Evolutionary conservation across 2,113 vertebrate genomes (phyloP).

Genomic region (Charina bottae): DNA sequence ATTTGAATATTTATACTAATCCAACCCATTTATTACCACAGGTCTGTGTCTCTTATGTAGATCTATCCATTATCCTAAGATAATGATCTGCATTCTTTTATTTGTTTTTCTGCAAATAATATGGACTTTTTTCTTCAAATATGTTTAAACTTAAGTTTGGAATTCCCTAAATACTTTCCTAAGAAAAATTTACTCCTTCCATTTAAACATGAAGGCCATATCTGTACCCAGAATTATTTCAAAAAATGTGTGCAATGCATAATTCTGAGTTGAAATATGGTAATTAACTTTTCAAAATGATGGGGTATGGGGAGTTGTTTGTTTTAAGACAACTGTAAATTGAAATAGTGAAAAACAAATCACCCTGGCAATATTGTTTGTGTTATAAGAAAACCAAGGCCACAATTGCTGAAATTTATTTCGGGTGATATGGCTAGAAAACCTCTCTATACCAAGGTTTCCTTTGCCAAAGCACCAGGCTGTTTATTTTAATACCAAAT

Average conservation of each 20-base stretch:
- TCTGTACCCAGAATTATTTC: not conserved
- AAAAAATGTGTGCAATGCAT: not conserved
- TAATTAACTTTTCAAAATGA: constrained; percentile 1
- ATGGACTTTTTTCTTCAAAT: not conserved
- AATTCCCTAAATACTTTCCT: not conserved
- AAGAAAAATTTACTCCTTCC: not conserved
- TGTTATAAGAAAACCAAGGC: not conserved
- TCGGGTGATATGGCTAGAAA: not conserved
- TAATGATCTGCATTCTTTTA: not conserved
- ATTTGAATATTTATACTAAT: not conserved
- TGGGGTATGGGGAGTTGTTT: not conserved
- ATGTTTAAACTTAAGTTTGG: not conserved
- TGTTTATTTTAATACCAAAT: not conserved
- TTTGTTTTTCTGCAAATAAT: not conserved
- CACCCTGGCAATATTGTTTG: not conserved
- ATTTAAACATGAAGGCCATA: not conserved
- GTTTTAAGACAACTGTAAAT: not conserved
- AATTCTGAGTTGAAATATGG: not conserved
- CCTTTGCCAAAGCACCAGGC: constrained; percentile 16
- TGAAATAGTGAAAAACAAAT: not conserved
- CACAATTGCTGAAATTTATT: not conserved
- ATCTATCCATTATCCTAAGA: not conserved
- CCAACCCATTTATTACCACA: not conserved
- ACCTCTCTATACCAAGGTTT: constrained; percentile 23
- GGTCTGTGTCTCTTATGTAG: not conserved